Evolutionary conservation across 1,140 invertebrate species (phyloP).

Genomic region (Schlechtendalia chinensis): DNA sequence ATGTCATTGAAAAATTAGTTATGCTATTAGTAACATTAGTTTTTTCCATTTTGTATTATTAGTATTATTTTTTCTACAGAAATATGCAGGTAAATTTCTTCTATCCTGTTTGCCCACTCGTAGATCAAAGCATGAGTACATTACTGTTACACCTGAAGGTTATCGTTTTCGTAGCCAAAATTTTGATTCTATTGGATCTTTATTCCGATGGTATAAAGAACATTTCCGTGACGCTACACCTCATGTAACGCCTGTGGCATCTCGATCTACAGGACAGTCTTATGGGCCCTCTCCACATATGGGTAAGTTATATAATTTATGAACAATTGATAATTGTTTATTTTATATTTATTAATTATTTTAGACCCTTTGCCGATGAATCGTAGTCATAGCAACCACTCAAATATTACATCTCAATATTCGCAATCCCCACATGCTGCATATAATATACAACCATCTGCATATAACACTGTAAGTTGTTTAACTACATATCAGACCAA

Average conservation of each 20-base stretch:
- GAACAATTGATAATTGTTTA: not conserved
- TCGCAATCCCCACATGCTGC: slow-evolving; percentile 29
- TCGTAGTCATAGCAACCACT: slow-evolving; percentile 39
- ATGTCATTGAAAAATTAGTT: no score
- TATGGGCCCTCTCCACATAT: slow-evolving; percentile 67
- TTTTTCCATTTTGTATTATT: not conserved
- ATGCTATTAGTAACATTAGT: no score
- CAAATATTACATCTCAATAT: slow-evolving; percentile 36
- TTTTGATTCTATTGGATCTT: slow-evolving; percentile 77
- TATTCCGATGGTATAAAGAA: slow-evolving; percentile 97
- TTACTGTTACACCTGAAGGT: slow-evolving; percentile 88
- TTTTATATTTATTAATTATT: slow-evolving; percentile 24
- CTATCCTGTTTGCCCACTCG: slow-evolving; percentile 88
- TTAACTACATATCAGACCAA: not conserved
- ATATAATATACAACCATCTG: slow-evolving; percentile 41
- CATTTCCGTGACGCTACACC: slow-evolving; percentile 91
- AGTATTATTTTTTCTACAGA: slow-evolving; percentile 57
- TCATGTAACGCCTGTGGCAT: slow-evolving; percentile 66
- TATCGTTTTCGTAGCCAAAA: slow-evolving; percentile 85
- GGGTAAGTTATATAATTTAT: slow-evolving; percentile 58
- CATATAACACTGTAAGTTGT: slow-evolving; percentile 27
- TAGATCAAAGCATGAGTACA: slow-evolving; percentile 84
- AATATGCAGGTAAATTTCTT: slow-evolving; percentile 92
- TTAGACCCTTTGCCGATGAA: slow-evolving; percentile 45
- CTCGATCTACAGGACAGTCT: slow-evolving; percentile 61